Conservation (phyloP, 2,797 vertebrate species). For the Sciurus vulgaris region DNA sequence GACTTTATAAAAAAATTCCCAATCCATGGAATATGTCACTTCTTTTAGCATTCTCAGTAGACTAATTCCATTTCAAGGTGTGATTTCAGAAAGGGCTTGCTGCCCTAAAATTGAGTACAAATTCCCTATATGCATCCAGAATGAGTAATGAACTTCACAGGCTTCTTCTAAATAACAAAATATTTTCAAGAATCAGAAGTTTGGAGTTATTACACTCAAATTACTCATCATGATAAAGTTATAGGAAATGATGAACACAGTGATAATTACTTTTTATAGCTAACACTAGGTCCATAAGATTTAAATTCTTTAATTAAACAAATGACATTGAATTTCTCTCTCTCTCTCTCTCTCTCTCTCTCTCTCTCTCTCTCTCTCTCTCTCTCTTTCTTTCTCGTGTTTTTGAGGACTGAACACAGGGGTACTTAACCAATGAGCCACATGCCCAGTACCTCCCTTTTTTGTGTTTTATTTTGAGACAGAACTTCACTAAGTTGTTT, state of each 20-base stretch:
- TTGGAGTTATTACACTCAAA: background rate
- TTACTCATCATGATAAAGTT: background rate
- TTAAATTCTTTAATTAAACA: background rate
- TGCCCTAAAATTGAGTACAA: background rate
- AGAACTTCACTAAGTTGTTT: too few relatives aligned
- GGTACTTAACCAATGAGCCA: too few relatives aligned
- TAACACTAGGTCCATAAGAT: background rate
- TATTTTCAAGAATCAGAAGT: background rate
- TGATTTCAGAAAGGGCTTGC: background rate
- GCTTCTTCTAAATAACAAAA: background rate
- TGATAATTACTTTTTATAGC: background rate
- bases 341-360: too few relatives aligned
- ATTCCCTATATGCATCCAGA: background rate
- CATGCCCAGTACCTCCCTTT: too few relatives aligned
- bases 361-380: too few relatives aligned
- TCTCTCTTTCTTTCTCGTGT: too few relatives aligned
- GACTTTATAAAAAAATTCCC: background rate
- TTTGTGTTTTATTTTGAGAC: too few relatives aligned
- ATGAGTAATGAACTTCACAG: background rate
- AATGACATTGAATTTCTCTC: background rate
- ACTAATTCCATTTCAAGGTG: background rate
- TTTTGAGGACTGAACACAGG: too few relatives aligned
- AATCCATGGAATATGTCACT: background rate
- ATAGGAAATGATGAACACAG: background rate
- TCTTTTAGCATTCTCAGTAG: background rate